Evolutionary conservation across 2,888 invertebrate species (phyloP).

Genomic region (Camponotus fellah): DNA sequence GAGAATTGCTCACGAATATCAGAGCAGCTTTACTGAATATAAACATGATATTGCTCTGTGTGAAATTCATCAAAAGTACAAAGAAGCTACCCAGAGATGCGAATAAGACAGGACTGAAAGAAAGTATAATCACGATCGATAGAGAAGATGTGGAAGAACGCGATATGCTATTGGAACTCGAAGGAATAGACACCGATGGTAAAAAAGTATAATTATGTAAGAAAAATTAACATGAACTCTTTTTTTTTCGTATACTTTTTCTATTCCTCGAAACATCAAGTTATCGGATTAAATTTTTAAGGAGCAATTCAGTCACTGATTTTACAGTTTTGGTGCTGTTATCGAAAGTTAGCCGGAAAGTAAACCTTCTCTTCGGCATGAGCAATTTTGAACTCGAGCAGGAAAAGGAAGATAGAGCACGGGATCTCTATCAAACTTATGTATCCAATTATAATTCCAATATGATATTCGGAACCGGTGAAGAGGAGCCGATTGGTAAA

Average conservation of each 20-base stretch:
- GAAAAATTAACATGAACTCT: not conserved
- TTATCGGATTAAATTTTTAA: too few relatives aligned
- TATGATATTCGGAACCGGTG: conserved; percentile 68
- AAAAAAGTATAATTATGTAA: not conserved
- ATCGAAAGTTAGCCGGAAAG: conserved; percentile 76
- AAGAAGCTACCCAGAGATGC: conserved; percentile 45
- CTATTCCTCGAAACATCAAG: not conserved
- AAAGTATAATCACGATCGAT: not conserved
- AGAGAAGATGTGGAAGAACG: conserved; percentile 55
- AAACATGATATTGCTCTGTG: conserved; percentile 87
- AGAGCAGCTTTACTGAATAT: conserved; percentile 88
- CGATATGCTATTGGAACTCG: conserved; percentile 19
- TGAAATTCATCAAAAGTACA: conserved; percentile 52
- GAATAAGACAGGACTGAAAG: not conserved
- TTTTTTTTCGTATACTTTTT: not conserved
- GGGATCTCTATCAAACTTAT: conserved; percentile 80
- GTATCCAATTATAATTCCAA: conserved; percentile 78
- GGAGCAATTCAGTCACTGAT: not conserved
- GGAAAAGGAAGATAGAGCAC: conserved; percentile 77
- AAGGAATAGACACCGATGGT: conserved; percentile 62
- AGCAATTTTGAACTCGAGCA: conserved; percentile 77
- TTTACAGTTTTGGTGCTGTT: conserved; percentile 78
- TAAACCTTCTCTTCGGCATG: conserved; percentile 74
- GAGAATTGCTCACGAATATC: conserved; percentile 88
- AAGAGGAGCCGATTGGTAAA: conserved; percentile 77